phyloP scores from a whole-genome alignment of 1,140 invertebrate species.

The Drosophila malerkotliana region DNA sequence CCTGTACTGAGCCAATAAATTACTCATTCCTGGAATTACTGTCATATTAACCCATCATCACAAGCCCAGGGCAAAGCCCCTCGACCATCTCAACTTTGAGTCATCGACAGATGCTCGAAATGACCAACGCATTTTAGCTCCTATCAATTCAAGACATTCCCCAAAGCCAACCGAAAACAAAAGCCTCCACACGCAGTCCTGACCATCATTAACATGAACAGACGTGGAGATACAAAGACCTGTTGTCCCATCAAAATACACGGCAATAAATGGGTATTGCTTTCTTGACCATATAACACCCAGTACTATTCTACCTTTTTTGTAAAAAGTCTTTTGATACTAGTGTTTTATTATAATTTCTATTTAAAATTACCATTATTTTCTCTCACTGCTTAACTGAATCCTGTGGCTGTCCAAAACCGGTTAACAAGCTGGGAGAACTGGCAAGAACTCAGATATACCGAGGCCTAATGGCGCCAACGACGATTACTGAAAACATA shows the following conservation, averaged over 20 bases:
- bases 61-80: neutral
- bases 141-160: constrained; percentile 40
- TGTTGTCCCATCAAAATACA: constrained; percentile 23
- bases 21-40: constrained; percentile 1
- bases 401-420: constrained; percentile 12
- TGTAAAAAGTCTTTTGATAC: no score
- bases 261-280: neutral
- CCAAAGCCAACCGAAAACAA: constrained; percentile 25
- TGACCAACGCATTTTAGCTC: constrained; percentile 30
- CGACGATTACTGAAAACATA: constrained; percentile 73
- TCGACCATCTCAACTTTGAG: neutral
- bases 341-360: no score
- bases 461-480: constrained; percentile 60
- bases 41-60: constrained; percentile 13
- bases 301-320: no score
- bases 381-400: neutral
- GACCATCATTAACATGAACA: constrained; percentile 31
- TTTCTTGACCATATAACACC: no score
- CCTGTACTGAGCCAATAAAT: neutral
- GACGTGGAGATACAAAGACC: constrained; percentile 24
- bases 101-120: constrained; percentile 8
- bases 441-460: constrained; percentile 6
- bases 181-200: constrained; percentile 21
- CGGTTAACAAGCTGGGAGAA: constrained; percentile 23
- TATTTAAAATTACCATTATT: neutral